Percentiles rank a stretch among this genome's conserved stretches.
phyloP scores from a whole-genome alignment of 2,797 vertebrate genomes.

The Catostomus latipinnis region DNA sequence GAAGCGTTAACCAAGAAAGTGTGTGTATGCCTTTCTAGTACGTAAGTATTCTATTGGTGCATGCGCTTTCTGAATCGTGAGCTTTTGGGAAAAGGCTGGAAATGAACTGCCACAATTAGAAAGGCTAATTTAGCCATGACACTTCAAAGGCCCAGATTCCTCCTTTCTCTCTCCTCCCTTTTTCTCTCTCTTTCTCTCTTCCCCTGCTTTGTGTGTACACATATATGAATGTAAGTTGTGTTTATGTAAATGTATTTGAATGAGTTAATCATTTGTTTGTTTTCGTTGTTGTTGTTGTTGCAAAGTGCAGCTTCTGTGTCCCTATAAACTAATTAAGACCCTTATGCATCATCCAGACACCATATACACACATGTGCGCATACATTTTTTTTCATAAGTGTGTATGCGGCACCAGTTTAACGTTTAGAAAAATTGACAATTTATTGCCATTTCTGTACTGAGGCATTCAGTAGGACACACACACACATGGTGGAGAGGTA shows the following conservation, averaged over 20 bases:
- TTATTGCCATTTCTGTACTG: slow-evolving; percentile 18
- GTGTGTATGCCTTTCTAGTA: slow-evolving; percentile 20
- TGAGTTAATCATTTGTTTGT: slow-evolving; percentile 28
- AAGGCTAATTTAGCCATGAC: slow-evolving; percentile 58
- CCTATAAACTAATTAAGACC: slow-evolving; percentile 31
- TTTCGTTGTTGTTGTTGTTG: background rate
- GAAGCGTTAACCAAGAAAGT: background rate
- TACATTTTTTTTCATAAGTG: background rate
- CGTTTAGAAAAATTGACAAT: background rate
- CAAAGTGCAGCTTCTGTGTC: slow-evolving; percentile 9
- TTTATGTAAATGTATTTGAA: slow-evolving; percentile 23
- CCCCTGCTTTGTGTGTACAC: background rate
- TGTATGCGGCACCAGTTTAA: slow-evolving; percentile 13
- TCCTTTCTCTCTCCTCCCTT: slow-evolving; percentile 11
- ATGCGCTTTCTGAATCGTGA: slow-evolving; percentile 45
- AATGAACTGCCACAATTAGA: slow-evolving; percentile 64
- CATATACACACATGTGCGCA: background rate
- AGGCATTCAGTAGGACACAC: slow-evolving; percentile 9
- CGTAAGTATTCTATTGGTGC: slow-evolving; percentile 11
- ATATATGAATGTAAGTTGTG: slow-evolving; percentile 16
- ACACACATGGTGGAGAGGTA: slow-evolving; percentile 23
- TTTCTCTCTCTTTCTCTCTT: background rate
- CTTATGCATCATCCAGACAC: background rate
- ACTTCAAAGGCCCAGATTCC: slow-evolving; percentile 55
- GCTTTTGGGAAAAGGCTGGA: slow-evolving; percentile 53